These are phyloP conservation scores for Pipra filicauda DNA, from an alignment of 2,113 vertebrate species.

Conservation along the genomic window DNA sequence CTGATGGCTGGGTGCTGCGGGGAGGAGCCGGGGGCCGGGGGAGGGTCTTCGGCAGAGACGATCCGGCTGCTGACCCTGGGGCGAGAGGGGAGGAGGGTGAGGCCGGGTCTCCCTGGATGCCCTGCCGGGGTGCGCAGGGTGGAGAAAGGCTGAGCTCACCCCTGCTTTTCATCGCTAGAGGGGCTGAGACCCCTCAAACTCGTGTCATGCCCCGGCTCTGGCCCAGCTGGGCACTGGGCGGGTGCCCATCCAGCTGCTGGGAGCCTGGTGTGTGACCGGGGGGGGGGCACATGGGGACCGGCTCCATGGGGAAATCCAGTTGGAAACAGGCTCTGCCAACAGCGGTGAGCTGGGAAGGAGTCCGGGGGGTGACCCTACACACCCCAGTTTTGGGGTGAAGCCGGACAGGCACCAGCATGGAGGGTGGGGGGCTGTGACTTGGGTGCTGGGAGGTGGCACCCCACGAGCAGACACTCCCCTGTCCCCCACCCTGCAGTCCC, in stretches of 20 bases:
- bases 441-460: background rate
- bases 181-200: background rate
- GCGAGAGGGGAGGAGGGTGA: background rate
- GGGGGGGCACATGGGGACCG: accelerated
- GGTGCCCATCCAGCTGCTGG: background rate
- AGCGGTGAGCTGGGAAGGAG: accelerated
- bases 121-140: accelerated
- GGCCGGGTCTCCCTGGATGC: accelerated
- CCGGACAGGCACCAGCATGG: accelerated
- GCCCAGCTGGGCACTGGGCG: background rate
- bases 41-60: constrained; percentile 59
- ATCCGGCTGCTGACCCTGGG: constrained; percentile 68
- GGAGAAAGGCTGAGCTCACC: background rate
- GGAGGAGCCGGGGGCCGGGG: constrained; percentile 43
- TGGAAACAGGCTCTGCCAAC: background rate
- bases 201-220: background rate
- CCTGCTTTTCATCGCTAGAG: accelerated
- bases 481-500: background rate
- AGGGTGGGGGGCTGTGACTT: background rate
- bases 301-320: accelerated
- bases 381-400: background rate
- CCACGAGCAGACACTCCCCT: accelerated
- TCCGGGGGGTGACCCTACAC: background rate
- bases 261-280: background rate
- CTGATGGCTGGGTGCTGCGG: constrained; percentile 74